Conservation (phyloP, 1,140 invertebrate species). For the Radopholus similis region DNA sequence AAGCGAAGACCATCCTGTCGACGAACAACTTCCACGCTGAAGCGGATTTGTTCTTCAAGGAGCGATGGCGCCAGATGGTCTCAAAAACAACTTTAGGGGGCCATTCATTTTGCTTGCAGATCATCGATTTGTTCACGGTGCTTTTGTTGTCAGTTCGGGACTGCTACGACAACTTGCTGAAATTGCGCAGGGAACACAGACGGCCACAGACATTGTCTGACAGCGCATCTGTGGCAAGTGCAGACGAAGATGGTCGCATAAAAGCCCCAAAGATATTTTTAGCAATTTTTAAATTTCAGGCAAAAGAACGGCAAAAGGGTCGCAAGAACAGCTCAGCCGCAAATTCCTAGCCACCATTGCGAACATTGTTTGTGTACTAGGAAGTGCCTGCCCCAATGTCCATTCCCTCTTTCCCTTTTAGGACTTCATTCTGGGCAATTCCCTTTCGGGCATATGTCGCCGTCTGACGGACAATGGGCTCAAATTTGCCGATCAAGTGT, state of each 20-base stretch:
- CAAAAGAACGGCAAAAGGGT: not conserved
- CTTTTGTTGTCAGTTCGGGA: slow-evolving; percentile 44
- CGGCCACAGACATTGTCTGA: slow-evolving; percentile 36
- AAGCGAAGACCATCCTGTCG: slow-evolving; percentile 44
- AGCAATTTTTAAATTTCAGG: not conserved
- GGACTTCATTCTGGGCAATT: slow-evolving; percentile 41
- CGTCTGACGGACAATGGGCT: slow-evolving; percentile 52
- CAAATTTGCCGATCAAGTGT: slow-evolving; percentile 52
- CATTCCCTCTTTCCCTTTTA: not conserved
- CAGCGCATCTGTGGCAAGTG: slow-evolving; percentile 5
- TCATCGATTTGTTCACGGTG: slow-evolving; percentile 46
- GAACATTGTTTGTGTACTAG: slow-evolving; percentile 42
- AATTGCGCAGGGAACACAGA: slow-evolving; percentile 8
- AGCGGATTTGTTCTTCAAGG: slow-evolving; percentile 49
- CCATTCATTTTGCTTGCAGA: slow-evolving; percentile 2
- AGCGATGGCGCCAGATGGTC: slow-evolving; percentile 34
- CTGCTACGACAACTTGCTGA: slow-evolving; percentile 46
- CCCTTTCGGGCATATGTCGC: slow-evolving; percentile 47
- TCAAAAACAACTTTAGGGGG: not conserved
- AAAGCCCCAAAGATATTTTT: too few species aligned
- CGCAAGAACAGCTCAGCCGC: slow-evolving; percentile 30
- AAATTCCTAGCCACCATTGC: slow-evolving; percentile 50
- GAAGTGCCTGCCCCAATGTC: too few species aligned
- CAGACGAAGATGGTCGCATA: not conserved
- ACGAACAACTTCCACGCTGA: slow-evolving; percentile 45